phyloP scores from a whole-genome alignment of 2,888 invertebrate genomes.

The Cephonodes hylas region DNA sequence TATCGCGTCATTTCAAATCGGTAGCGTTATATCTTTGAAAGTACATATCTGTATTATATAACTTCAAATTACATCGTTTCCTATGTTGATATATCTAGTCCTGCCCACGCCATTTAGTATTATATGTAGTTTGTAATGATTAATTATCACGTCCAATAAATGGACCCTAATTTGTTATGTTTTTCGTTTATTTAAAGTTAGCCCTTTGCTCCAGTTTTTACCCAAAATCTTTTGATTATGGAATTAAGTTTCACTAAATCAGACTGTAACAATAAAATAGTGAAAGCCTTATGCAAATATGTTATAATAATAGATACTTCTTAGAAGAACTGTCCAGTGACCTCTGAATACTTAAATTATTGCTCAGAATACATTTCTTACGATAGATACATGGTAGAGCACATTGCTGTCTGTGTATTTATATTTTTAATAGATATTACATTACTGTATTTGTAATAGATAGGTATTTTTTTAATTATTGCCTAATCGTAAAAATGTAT shows the following conservation, averaged over 20 bases:
- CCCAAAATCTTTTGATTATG: neutral
- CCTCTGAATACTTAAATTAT: slow-evolving; percentile 21
- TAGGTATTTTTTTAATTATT: slow-evolving; percentile 52
- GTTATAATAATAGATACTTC: slow-evolving; percentile 7
- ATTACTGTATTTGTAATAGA: slow-evolving; percentile 53
- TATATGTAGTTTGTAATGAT: neutral
- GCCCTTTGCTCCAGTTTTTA: no score
- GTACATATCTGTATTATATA: slow-evolving; percentile 65
- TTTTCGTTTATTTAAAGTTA: neutral
- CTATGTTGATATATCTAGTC: slow-evolving; percentile 39
- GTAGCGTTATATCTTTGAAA: slow-evolving; percentile 57
- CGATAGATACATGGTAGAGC: slow-evolving; percentile 23
- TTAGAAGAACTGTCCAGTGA: slow-evolving; percentile 11
- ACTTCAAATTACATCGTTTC: slow-evolving; percentile 53
- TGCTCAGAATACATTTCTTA: slow-evolving; percentile 39
- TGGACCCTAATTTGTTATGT: neutral
- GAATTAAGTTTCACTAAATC: neutral
- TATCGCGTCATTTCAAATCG: slow-evolving; percentile 16
- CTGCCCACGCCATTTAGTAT: slow-evolving; percentile 20
- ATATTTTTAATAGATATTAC: slow-evolving; percentile 54
- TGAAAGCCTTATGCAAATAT: neutral
- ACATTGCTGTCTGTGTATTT: slow-evolving; percentile 33
- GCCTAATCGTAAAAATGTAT: slow-evolving; percentile 37
- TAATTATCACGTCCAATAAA: neutral
- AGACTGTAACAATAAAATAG: neutral